Conservation (phyloP, 1,140 invertebrate genomes). For the Scaptomyza hsui region DNA sequence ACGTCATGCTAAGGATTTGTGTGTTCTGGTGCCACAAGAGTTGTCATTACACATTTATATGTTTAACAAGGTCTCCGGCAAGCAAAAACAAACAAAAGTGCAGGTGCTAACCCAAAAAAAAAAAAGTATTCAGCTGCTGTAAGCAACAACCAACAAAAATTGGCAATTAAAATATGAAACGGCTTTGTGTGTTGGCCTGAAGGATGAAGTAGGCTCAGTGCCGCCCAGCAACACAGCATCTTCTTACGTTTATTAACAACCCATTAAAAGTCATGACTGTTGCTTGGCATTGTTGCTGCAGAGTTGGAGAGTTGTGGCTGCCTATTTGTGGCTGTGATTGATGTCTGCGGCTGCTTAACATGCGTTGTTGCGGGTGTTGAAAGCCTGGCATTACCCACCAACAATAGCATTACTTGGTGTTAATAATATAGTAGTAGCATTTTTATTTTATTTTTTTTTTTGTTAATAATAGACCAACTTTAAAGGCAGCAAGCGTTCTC, state of each 20-base stretch:
- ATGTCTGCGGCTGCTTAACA: constrained; percentile 55
- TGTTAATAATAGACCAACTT: constrained; percentile 62
- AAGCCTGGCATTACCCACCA: constrained; percentile 51
- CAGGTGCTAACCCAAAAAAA: constrained; percentile 28
- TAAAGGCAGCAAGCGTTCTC: constrained; percentile 44
- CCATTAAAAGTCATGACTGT: constrained; percentile 78
- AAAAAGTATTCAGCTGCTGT: constrained; percentile 3
- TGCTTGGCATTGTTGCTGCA: constrained; percentile 57
- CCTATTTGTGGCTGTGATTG: constrained; percentile 75
- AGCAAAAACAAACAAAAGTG: constrained; percentile 54
- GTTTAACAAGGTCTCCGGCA: constrained; percentile 35
- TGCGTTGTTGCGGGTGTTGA: constrained; percentile 68
- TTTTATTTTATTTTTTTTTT: too few relatives aligned
- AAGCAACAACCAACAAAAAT: constrained; percentile 38
- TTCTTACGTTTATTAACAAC: constrained; percentile 60
- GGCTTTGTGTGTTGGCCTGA: constrained; percentile 3
- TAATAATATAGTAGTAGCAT: constrained; percentile 59
- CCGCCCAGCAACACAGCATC: not conserved
- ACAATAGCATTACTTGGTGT: constrained; percentile 30
- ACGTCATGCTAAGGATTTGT: constrained; percentile 71
- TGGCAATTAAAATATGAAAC: constrained; percentile 44
- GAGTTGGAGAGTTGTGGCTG: constrained; percentile 17
- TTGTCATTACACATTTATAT: constrained; percentile 72
- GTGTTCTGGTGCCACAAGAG: constrained; percentile 23
- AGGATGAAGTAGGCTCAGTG: not conserved